These are phyloP conservation scores for Actinopyga echinites DNA, from an alignment of 53 echinoderm and acorn worm species.

Conservation along the genomic window DNA sequence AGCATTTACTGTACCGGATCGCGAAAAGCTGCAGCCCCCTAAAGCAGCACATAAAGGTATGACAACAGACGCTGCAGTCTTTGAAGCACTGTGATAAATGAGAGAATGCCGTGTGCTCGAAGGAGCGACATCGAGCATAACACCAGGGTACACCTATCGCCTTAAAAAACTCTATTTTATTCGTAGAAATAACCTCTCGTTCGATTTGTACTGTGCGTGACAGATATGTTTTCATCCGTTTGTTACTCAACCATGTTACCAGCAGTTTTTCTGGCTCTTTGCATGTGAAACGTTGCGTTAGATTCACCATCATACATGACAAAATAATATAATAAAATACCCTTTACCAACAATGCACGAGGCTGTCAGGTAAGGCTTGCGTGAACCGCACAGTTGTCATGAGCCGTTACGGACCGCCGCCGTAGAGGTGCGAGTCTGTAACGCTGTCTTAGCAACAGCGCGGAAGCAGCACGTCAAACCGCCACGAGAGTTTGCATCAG, in stretches of 20 bases:
- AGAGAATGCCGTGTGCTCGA: no score
- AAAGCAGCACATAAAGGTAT: no score
- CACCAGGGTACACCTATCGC: no score
- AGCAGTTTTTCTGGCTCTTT: conserved; percentile 33
- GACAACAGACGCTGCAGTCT: no score
- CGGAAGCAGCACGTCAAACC: not conserved
- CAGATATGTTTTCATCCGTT: conserved; percentile 31
- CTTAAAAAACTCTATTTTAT: no score
- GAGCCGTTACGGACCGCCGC: conserved; percentile 22
- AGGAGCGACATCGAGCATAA: no score
- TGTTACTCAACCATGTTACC: conserved; percentile 38
- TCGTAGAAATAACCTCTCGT: no score
- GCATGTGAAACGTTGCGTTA: conserved; percentile 34
- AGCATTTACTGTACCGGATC: no score
- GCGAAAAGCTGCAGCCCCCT: no score
- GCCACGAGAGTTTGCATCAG: not conserved
- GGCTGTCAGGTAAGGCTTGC: conserved; percentile 19
- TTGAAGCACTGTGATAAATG: no score
- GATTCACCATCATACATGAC: conserved; percentile 34
- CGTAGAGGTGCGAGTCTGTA: conserved; percentile 38
- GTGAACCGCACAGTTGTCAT: conserved; percentile 10
- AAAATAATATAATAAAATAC: not conserved
- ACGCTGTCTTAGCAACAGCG: conserved; percentile 28
- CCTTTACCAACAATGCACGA: conserved; percentile 23
- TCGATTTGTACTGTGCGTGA: not conserved